Base-by-base conservation (phyloP, 1,140 invertebrate species). In the Anoplophora glabripennis region DNA sequence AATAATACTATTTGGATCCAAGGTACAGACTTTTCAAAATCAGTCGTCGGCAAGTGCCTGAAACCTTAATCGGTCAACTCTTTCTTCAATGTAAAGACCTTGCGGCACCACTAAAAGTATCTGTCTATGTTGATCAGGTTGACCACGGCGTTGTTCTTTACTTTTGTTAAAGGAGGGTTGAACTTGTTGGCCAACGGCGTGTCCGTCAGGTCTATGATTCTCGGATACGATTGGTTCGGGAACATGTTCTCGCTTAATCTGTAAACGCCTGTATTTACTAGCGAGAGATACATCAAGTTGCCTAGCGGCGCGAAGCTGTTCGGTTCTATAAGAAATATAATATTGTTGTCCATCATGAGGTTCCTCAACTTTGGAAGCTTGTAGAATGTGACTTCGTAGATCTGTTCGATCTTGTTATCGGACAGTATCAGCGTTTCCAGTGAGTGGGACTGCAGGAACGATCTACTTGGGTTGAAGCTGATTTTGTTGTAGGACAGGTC, bases 401-500 rank as follows among this genome's bases (percentile, higher is more conserved):
- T 62, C 47, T 74, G 63, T 8, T 66, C 65, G 47, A 75, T 72
- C 14, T 46, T 45, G 38, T 75, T 75, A 10, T 67, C 49, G 2
- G 61, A 53, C 15, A 75, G 48, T 4, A 70, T 44, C 10, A 75
- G 53, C 17, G 68, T 65, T 55, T 70, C 57, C 14, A 75, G 33
- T 0, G 69, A 64, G 11, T 56, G 36, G 0, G 70, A 74, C 11
- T 68, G 55, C n/a, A 75, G n/a, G 52, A 75, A 73, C 4, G 64
- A 65, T 17, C 56, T 57, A 9, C 64, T 54, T 11, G 60, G 61
- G 12, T 63, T 53, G 47, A 74, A 71, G n/a, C 12, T 51, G 1
- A 88, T 67, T 0, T 73, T 75, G 59, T 88, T 88, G 14, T 80
- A 68, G 54, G 79, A 80, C 5, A 88, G 58, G 36, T 81, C 63